Evolutionary conservation across 2,888 invertebrate genomes (phyloP).

Genomic region (Acheta domesticus): DNA sequence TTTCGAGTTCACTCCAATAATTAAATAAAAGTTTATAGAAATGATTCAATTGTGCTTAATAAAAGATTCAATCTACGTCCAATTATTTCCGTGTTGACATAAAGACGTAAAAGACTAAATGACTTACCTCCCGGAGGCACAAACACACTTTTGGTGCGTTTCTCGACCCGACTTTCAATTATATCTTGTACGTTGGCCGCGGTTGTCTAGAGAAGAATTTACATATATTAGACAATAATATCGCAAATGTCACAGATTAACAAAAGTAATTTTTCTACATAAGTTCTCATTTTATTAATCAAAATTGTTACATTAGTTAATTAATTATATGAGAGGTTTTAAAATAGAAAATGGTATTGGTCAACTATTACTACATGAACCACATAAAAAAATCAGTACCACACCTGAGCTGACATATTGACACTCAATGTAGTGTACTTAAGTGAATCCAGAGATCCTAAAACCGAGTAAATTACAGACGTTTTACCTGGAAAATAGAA

Average conservation of each 20-base stretch:
- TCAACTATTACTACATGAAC: neutral
- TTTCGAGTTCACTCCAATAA: too few relatives aligned
- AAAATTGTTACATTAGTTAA: too few relatives aligned
- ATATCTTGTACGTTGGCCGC: constrained; percentile 80
- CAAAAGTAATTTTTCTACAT: neutral
- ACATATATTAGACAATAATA: constrained; percentile 23
- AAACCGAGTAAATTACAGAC: constrained; percentile 68
- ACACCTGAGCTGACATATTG: constrained; percentile 80
- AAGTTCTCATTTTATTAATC: neutral
- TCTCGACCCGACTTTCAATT: constrained; percentile 82
- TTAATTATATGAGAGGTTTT: neutral
- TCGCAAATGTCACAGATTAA: constrained; percentile 5
- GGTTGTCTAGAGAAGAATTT: constrained; percentile 58
- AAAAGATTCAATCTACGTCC: too few relatives aligned
- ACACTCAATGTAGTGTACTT: constrained; percentile 66
- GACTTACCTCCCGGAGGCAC: constrained; percentile 67
- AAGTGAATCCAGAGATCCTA: constrained; percentile 56
- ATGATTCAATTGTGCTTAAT: too few relatives aligned
- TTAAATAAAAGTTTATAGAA: too few relatives aligned
- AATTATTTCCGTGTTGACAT: too few relatives aligned
- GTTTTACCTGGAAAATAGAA: constrained; percentile 63
- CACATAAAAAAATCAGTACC: constrained; percentile 18
- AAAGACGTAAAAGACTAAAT: too few relatives aligned
- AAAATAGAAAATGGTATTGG: neutral
- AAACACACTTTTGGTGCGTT: constrained; percentile 79